These are phyloP conservation scores for Sebastes variabilis DNA, from an alignment of 2,797 vertebrate genomes.

Conservation along the genomic window DNA sequence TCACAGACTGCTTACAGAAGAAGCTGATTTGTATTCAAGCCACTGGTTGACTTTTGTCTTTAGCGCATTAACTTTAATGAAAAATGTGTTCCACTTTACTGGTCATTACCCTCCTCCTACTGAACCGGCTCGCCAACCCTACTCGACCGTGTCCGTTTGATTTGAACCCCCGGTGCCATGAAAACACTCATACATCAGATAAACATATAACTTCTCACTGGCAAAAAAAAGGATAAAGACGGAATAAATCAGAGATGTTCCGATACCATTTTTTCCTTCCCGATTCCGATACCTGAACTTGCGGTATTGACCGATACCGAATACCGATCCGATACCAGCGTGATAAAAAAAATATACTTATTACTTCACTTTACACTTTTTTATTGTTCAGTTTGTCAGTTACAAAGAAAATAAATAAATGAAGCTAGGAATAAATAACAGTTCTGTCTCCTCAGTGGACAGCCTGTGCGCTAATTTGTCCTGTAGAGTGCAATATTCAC, in stretches of 20 bases:
- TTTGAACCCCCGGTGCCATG: constrained; percentile 22
- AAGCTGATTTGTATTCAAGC: constrained; percentile 54
- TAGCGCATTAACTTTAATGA: constrained; percentile 61
- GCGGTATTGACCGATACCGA: too few species aligned
- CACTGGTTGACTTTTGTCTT: constrained; percentile 59
- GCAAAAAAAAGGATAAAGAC: neutral
- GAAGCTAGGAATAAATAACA: too few species aligned
- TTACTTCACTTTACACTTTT: too few species aligned
- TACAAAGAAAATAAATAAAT: too few species aligned
- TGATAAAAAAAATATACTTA: too few species aligned
- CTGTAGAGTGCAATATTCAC: too few species aligned
- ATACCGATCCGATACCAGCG: too few species aligned
- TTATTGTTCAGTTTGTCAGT: too few species aligned
- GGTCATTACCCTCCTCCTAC: constrained; percentile 33
- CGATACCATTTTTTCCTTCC: too few species aligned
- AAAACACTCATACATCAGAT: neutral
- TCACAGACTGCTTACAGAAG: constrained; percentile 30
- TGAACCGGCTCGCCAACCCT: constrained; percentile 32
- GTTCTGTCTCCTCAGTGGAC: too few species aligned
- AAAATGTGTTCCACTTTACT: constrained; percentile 51
- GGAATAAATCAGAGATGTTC: neutral
- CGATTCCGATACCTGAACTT: too few species aligned
- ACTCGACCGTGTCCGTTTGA: constrained; percentile 21
- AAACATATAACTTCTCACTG: neutral
- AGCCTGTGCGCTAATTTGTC: too few species aligned